phyloP scores from a whole-genome alignment of 2,113 vertebrate genomes.

The Dinomys branickii region DNA sequence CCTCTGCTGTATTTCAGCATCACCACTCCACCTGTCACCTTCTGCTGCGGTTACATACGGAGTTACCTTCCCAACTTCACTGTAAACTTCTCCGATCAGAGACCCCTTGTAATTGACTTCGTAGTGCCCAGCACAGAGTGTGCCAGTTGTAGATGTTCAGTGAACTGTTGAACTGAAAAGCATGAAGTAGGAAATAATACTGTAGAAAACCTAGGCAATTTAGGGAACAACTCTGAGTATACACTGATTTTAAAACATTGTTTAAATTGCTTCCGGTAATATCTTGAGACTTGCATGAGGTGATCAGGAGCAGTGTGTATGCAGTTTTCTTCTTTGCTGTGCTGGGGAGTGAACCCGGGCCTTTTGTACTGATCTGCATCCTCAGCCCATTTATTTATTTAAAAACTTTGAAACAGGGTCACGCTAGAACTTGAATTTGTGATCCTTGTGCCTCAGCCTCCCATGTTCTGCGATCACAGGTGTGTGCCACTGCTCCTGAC shows the following conservation, averaged over 20 bases:
- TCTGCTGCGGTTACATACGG: background rate
- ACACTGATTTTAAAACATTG: background rate
- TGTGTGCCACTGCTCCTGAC: background rate
- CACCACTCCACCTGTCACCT: background rate
- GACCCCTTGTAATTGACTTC: background rate
- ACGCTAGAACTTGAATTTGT: background rate
- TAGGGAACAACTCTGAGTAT: background rate
- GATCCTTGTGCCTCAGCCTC: background rate
- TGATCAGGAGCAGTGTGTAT: background rate
- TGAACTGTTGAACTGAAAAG: conserved; percentile 22
- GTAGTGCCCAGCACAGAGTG: background rate
- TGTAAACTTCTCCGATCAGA: background rate
- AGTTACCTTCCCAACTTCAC: background rate
- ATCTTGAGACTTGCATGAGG: background rate
- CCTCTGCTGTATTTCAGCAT: background rate
- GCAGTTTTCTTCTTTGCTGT: background rate
- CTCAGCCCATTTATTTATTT: background rate
- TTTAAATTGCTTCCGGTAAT: background rate
- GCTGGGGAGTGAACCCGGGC: background rate
- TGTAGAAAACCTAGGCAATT: background rate
- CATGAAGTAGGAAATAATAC: background rate
- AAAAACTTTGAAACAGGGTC: background rate
- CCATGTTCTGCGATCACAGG: background rate
- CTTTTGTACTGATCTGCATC: background rate
- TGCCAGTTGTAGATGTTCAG: background rate